These are phyloP conservation scores for Philopedon plagiatum DNA, from an alignment of 2,888 invertebrate species.

Conservation along the genomic window DNA sequence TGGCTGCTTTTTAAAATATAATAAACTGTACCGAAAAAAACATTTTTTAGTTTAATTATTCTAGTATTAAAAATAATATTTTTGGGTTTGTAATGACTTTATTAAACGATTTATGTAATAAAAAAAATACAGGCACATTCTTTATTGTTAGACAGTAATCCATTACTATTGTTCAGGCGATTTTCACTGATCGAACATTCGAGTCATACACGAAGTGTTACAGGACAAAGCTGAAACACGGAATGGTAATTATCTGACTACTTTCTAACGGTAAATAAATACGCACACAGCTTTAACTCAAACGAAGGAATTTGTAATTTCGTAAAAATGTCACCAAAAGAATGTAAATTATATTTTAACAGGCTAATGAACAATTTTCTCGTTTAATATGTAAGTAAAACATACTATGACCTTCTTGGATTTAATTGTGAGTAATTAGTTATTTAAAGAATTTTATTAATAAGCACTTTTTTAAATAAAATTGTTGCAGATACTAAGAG, in stretches of 20 bases:
- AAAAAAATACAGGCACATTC: not conserved
- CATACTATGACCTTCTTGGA: too few species aligned
- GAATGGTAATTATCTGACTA: slow-evolving; percentile 28
- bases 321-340: slow-evolving; percentile 10
- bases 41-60: too few species aligned
- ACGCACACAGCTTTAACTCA: slow-evolving; percentile 11
- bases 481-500: too few species aligned
- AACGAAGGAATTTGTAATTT: slow-evolving; percentile 26
- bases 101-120: too few species aligned
- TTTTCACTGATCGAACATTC: slow-evolving; percentile 15
- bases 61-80: too few species aligned
- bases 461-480: too few species aligned
- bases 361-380: not conserved
- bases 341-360: slow-evolving; percentile 1
- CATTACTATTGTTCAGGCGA: not conserved
- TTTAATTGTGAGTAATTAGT: too few species aligned
- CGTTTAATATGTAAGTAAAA: too few species aligned
- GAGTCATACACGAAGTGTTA: slow-evolving; percentile 22
- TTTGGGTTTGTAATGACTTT: too few species aligned
- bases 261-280: slow-evolving; percentile 39
- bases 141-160: not conserved
- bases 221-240: slow-evolving; percentile 24
- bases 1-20: too few species aligned
- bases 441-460: too few species aligned
- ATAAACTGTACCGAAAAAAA: too few species aligned